A percentile compares a stretch with the other conserved stretches of the same genome.
phyloP scores from a whole-genome alignment of 2,113 vertebrate genomes.

The Rhinogobius similis region DNA sequence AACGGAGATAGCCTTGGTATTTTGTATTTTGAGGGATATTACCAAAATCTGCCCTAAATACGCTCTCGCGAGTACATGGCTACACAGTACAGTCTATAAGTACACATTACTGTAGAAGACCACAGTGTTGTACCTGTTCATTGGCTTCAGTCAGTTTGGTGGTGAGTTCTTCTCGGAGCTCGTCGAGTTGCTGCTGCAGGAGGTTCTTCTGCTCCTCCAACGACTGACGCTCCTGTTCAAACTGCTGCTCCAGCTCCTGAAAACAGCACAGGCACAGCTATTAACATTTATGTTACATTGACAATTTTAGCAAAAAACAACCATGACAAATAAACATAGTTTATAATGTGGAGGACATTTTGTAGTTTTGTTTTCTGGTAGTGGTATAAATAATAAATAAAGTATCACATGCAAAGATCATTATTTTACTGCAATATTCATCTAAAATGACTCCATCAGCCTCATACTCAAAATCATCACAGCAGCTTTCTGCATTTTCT shows the following conservation, averaged over 20 bases:
- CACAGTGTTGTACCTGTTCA: slow-evolving; percentile 81
- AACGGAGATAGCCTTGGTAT: too few relatives aligned
- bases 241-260: slow-evolving; percentile 94
- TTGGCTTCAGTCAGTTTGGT: slow-evolving; percentile 85
- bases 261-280: slow-evolving; percentile 5
- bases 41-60: too few relatives aligned
- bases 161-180: slow-evolving; percentile 85
- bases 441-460: too few relatives aligned
- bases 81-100: neutral
- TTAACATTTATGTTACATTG: neutral
- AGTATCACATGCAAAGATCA: too few relatives aligned
- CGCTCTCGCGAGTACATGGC: too few relatives aligned
- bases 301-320: neutral
- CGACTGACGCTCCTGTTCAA: slow-evolving; percentile 85
- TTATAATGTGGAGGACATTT: neutral
- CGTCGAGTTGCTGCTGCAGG: slow-evolving; percentile 87
- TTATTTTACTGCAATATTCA: too few relatives aligned
- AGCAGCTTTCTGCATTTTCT: too few relatives aligned
- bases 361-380: neutral
- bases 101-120: neutral
- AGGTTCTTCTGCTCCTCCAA: slow-evolving; percentile 90
- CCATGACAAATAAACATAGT: neutral
- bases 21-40: too few relatives aligned
- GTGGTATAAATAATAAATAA: too few relatives aligned
- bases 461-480: too few relatives aligned